Base-by-base conservation (phyloP, 30 jellyfish, hydroid and myxozoan species). In the Phacellophora camtschatica region DNA sequence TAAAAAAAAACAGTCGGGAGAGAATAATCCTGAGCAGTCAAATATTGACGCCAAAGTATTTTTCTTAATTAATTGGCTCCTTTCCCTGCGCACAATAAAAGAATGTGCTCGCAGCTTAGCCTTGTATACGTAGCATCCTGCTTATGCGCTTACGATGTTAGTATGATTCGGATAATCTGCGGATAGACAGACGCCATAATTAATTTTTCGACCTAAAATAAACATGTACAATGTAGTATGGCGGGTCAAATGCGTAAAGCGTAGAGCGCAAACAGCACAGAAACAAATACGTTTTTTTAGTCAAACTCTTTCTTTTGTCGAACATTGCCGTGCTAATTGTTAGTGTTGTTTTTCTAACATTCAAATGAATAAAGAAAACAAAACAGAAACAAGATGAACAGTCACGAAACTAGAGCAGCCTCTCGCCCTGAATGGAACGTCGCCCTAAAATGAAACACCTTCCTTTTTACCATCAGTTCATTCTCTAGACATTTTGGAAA, bases 101-200 rank as follows among this genome's bases (percentile, higher is more conserved):
- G 27, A 41, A 33, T 36, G 31, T 35, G 7, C 33, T 37, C 29
- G 34, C 41, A 11, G 69, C 36, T 30, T 34, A 45, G 45, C 85
- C 35, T 35, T 50, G 12, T 3, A 71, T 37, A 31, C 63, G 9
- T 16, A 6, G 29, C 33, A 51, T 45, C 69, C 70, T 51, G 73
- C 73, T 29, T 53, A 11, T 30, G 70, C 58, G 59, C 49, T 71
- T 57, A 71, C 51, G 72, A 71, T 11, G 69, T 54, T 45, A 45
- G 58, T 32, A 50, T 45, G 41, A 71, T 29, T 51, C 1, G 48
- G 70, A 68, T 78, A 68, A 78, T 78, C 90, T 42, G 32, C 5
- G 37, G 58, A 37, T 24, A 46, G 90, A 49, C 90, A 61, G 90
- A 16, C 90, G 83, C 90, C 90, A 63, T 42, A 75, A 66, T 78